These are phyloP conservation scores for Peromyscus eremicus DNA, from an alignment of 2,797 vertebrate species.

Conservation along the genomic window DNA sequence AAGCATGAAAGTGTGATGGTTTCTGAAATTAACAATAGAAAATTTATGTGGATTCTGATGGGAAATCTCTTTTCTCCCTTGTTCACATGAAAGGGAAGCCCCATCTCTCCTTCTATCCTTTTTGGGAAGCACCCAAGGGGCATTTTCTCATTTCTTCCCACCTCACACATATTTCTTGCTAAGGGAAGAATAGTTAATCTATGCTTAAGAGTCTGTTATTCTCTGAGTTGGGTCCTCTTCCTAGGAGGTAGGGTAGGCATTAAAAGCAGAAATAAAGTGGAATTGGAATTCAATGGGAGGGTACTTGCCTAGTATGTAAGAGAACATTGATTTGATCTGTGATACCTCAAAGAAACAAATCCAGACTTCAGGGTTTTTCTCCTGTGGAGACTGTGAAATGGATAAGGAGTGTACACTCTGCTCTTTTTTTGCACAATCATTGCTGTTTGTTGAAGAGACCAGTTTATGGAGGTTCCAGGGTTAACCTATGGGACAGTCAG, in stretches of 20 bases:
- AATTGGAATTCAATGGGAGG: background rate
- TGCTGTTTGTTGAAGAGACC: background rate
- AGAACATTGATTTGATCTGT: background rate
- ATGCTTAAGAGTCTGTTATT: background rate
- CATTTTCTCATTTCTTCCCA: conserved; percentile 59
- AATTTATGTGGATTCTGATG: conserved; percentile 73
- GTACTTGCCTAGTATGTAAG: background rate
- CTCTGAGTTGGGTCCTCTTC: background rate
- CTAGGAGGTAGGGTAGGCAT: background rate
- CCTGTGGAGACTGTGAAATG: background rate
- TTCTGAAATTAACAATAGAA: conserved; percentile 71
- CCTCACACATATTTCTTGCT: background rate
- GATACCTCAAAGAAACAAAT: background rate
- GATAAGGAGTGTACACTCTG: background rate
- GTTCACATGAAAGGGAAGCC: conserved; percentile 56
- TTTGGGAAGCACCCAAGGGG: conserved; percentile 69
- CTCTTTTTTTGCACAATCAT: background rate
- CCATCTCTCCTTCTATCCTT: conserved; percentile 46
- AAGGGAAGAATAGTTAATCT: background rate
- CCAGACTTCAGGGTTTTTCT: background rate
- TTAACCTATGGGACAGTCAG: background rate
- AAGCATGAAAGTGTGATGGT: conserved; percentile 61
- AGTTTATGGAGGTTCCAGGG: background rate
- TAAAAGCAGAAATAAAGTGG: background rate
- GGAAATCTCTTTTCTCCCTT: conserved; percentile 59